Evolutionary conservation across 1,140 invertebrate species (phyloP), one percentile per base, ranked within the genome.

Genomic region (Brachionus sp.): DNA sequence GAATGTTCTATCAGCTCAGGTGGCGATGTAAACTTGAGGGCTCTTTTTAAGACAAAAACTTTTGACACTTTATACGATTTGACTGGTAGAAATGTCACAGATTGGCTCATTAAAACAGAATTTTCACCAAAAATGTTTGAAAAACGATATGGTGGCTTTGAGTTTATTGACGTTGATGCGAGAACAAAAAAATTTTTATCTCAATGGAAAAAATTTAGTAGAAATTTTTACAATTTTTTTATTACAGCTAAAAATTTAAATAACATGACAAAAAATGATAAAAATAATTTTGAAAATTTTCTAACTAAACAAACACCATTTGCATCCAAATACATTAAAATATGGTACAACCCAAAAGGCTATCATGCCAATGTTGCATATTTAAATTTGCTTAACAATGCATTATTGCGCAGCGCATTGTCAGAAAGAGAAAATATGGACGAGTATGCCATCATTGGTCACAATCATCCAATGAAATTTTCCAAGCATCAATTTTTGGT

Each of bases 311-410:
- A 75, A 25, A 44, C 70, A 10, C 25, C 44, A 46, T 29, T 75
- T 50, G 44, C 44, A 5, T 39, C 29, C 6, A 57, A 62, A 80
- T 39, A 19, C 19, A 53, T 80, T 4, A 85, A 85, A 19, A 84
- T 94, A 7, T 95, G 94, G 94, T 95, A 93, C 88, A 94, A 95
- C 88, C 94, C 95, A 86, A 94, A 95, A 88, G 93, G 93, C 0
- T 93, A 93, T 87, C 92, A 94, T 85, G 90, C 93, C 0, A 88
- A 93, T 86, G 92, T 93, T 2, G 90, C 92, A 0, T 93, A 92
- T 88, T 87, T 94, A 53, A 95, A 93, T 88, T 90, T 91, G 1
- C 88, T 95, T 62, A 93, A 93, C 88, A 93, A 93, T 86, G 85
- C 91, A 25, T 86, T 92, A 5, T 86, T 92, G 13, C 86, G 92